Percentiles rank a stretch among this genome's conserved stretches.
Evolutionary conservation across 2,888 invertebrate genomes (phyloP).

Genomic region (Patella caerulea): DNA sequence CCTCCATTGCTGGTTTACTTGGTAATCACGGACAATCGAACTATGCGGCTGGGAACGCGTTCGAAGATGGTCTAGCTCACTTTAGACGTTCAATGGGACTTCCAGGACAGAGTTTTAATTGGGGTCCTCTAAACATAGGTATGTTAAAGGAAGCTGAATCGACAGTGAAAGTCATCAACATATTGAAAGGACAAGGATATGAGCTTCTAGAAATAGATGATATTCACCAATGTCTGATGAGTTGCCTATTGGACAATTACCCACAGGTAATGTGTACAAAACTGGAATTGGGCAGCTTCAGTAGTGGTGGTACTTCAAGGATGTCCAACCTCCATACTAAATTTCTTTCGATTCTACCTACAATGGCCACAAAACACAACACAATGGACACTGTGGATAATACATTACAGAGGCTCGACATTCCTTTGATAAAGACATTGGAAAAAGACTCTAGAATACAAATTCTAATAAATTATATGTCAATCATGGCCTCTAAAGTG

Average conservation of each 20-base stretch:
- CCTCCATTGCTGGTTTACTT: constrained; percentile 53
- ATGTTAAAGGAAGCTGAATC: constrained; percentile 32
- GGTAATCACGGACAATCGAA: constrained; percentile 55
- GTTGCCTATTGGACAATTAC: constrained; percentile 38
- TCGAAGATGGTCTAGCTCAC: constrained; percentile 52
- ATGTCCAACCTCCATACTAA: not conserved
- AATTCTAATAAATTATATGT: constrained; percentile 31
- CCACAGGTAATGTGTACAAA: constrained; percentile 36
- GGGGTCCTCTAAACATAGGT: constrained; percentile 54
- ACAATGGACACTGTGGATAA: not conserved
- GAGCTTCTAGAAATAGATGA: constrained; percentile 27
- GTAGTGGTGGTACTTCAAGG: not conserved
- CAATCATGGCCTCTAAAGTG: constrained; percentile 29
- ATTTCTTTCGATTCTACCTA: not conserved
- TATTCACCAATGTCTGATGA: constrained; percentile 38
- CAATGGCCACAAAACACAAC: not conserved
- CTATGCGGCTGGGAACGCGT: constrained; percentile 57
- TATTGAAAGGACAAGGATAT: constrained; percentile 31
- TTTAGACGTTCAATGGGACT: constrained; percentile 46
- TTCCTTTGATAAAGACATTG: constrained; percentile 28
- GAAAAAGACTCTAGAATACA: constrained; percentile 27
- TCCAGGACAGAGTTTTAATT: constrained; percentile 53
- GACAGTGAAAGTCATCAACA: constrained; percentile 18
- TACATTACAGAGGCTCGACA: constrained; percentile 13
- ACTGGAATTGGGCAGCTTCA: constrained; percentile 26